Base-by-base conservation (phyloP, 1,140 invertebrate species). In the Achroia grisella region DNA sequence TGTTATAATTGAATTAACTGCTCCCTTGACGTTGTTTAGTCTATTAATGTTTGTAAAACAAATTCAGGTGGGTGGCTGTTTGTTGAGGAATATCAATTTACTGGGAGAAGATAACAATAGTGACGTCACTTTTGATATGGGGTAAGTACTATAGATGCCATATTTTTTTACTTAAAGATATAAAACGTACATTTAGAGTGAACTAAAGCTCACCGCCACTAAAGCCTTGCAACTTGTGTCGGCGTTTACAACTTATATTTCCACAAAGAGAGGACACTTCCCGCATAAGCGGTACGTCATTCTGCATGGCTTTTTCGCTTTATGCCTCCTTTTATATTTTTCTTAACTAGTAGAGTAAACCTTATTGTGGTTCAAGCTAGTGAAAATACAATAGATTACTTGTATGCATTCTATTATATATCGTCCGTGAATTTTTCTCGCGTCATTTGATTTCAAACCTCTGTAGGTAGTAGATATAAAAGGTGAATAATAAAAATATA, bases 221-320 rank as follows among this genome's bases (percentile, higher is more conserved):
- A 40, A 42, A 51, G 15, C 42, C 23, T 32, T 34, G 42, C 52
- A 52, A 49, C 48, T 43, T 40, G 45, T 52, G 31, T 41, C 45
- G 23, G 49, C 39, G 29, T 47, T 49, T 14, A 44, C 39, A 52
- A 57, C 56, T 54, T 53, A 49, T 45, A 30, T 44, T 52, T 34
- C 44, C 45, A 55, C 53, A 57, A 57, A 56, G 40, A 49, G 45
- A 48, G 45, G 50, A 53, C 42, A 52, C 40, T 51, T 47, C 29
- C 37, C 37, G 27, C 23, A 14, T 41, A 48, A 34, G 30, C 37
- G 41, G 39, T 23, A 52, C 27, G 40, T 42, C 39, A 48, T 48
- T 47, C 36, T 13, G 29, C 35, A 39, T 33, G 28, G 29, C 15
- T 43, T 36, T 47, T 36, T 29, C 10, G 9, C 29, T 46, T 37